Percentiles rank a stretch among this genome's conserved stretches.
Conservation (phyloP, 2,888 invertebrate species). For the Chaitophorus viminalis region DNA sequence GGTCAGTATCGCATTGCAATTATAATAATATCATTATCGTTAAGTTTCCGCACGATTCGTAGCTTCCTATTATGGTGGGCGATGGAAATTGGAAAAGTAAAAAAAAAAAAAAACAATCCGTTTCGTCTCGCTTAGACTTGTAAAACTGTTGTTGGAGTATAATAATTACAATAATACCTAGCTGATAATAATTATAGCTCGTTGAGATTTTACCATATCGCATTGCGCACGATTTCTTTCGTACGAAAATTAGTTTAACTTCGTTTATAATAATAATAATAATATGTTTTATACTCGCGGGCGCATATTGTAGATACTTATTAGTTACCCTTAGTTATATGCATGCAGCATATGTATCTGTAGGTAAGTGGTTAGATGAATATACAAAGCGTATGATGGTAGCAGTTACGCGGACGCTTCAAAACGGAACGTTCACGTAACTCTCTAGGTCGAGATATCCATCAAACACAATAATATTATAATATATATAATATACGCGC, state of each 20-base stretch:
- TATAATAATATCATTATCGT: no score
- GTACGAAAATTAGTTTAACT: not conserved
- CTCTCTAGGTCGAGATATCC: not conserved
- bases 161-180: no score
- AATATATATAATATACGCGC: not conserved
- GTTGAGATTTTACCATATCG: not conserved
- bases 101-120: no score
- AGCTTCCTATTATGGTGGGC: no score
- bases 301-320: not conserved
- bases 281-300: not conserved
- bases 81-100: no score
- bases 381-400: not conserved
- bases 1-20: slow-evolving; percentile 60
- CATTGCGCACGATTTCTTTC: not conserved
- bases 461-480: no score
- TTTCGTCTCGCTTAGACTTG: no score
- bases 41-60: no score
- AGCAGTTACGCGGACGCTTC: not conserved
- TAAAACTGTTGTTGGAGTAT: no score
- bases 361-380: not conserved
- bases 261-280: not conserved
- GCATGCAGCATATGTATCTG: not conserved
- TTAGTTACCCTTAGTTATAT: not conserved
- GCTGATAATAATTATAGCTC: not conserved
- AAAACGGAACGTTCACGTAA: slow-evolving; percentile 22